Percentiles rank a stretch among this genome's conserved stretches.
Evolutionary conservation across 2,888 invertebrate genomes (phyloP).

Genomic region (Masnerella sp.): DNA sequence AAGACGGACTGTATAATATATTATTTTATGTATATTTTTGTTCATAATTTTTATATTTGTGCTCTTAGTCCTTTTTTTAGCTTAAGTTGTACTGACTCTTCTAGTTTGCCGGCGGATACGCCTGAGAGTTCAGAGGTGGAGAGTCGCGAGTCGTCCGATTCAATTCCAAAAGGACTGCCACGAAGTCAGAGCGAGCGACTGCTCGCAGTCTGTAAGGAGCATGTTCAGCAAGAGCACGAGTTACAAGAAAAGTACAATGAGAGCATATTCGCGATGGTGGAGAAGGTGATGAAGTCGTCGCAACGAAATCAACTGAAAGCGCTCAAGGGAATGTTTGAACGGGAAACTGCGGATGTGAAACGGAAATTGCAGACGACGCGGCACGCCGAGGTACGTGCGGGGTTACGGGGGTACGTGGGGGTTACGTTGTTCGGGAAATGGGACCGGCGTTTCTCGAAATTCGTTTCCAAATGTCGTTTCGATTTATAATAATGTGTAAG

Average conservation of each 20-base stretch:
- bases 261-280: conserved; percentile 85
- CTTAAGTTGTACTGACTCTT: conserved; percentile 5
- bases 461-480: neutral
- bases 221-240: conserved; percentile 85
- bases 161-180: conserved; percentile 79
- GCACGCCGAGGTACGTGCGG: conserved; percentile 83
- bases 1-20: no score
- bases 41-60: no score
- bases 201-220: conserved; percentile 82
- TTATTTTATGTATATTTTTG: no score
- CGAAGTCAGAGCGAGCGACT: conserved; percentile 83
- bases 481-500: neutral
- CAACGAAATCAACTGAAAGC: conserved; percentile 90
- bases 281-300: conserved; percentile 88
- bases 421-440: neutral
- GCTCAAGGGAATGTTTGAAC: conserved; percentile 84
- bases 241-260: conserved; percentile 92
- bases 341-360: conserved; percentile 86
- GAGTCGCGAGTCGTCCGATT: conserved; percentile 77
- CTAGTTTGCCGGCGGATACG: conserved; percentile 74
- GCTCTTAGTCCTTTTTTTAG: no score
- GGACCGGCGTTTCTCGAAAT: neutral
- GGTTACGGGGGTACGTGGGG: neutral
- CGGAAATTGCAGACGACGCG: conserved; percentile 89
- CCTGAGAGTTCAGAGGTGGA: conserved; percentile 78